A percentile compares a stretch with the other conserved stretches of the same genome.
Conservation (phyloP, 2,113 vertebrate species). For the Centrocercus urophasianus region DNA sequence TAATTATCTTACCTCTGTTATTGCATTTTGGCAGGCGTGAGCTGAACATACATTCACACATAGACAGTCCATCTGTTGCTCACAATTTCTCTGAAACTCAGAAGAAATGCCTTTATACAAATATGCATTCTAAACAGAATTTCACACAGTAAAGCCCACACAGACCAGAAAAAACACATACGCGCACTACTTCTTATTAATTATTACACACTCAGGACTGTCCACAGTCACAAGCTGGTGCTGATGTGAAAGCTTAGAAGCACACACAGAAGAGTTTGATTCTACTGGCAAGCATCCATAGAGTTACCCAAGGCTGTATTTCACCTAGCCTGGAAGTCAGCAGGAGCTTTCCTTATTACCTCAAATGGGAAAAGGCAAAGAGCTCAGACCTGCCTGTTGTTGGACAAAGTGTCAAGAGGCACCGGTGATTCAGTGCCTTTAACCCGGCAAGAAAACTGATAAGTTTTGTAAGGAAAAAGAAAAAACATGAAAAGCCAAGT, state of each 20-base stretch:
- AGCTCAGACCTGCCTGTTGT: not conserved
- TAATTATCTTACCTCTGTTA: not conserved
- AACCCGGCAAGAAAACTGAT: not conserved
- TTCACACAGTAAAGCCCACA: not conserved
- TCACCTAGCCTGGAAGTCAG: not conserved
- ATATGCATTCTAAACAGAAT: not conserved
- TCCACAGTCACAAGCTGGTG: not conserved
- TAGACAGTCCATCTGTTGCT: not conserved
- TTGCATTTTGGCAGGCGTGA: not conserved
- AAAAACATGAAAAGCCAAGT: not conserved
- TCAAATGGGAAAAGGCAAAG: not conserved
- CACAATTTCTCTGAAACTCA: not conserved
- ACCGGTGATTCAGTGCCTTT: not conserved
- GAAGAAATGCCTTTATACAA: not conserved
- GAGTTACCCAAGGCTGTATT: not conserved
- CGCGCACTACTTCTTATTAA: not conserved
- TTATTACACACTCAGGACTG: not conserved
- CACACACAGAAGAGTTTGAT: not conserved
- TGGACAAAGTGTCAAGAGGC: not conserved
- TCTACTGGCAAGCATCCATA: not conserved
- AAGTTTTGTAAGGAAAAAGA: not conserved
- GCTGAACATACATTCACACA: not conserved
- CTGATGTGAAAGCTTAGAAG: not conserved
- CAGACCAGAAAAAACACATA: not conserved
- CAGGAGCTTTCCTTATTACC: not conserved